Percentiles rank a stretch among this genome's conserved stretches.
phyloP scores from a whole-genome alignment of 2,113 vertebrate species.

The Gallinago jamesoni region DNA sequence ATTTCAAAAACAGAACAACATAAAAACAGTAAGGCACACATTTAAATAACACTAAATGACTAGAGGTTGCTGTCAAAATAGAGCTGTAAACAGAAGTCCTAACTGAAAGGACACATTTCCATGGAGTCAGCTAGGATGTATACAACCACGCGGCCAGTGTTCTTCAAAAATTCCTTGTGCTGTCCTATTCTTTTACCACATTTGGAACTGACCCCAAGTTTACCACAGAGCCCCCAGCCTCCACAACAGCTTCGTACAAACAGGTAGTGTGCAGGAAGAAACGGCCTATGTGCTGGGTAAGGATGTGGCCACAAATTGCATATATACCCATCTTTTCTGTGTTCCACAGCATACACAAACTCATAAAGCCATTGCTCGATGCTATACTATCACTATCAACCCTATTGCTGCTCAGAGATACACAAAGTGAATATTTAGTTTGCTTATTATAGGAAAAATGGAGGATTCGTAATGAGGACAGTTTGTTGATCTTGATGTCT shows the following conservation, averaged over 20 bases:
- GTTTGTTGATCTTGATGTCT: not conserved
- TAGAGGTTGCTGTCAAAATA: not conserved
- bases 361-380: not conserved
- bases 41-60: not conserved
- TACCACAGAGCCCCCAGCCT: too few relatives aligned
- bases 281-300: not conserved
- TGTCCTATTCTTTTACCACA: not conserved
- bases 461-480: not conserved
- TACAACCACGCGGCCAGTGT: fast-evolving
- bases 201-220: not conserved
- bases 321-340: not conserved
- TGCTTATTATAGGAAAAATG: not conserved
- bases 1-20: not conserved
- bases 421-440: not conserved
- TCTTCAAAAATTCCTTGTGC: not conserved
- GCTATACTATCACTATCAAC: not conserved
- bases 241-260: not conserved
- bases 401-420: not conserved
- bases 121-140: not conserved
- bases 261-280: not conserved
- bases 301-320: not conserved
- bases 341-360: not conserved
- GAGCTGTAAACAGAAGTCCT: not conserved
- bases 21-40: not conserved
- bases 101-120: not conserved